Evolutionary conservation across 2,888 invertebrate species (phyloP).

Genomic region (Conus canariensis): DNA sequence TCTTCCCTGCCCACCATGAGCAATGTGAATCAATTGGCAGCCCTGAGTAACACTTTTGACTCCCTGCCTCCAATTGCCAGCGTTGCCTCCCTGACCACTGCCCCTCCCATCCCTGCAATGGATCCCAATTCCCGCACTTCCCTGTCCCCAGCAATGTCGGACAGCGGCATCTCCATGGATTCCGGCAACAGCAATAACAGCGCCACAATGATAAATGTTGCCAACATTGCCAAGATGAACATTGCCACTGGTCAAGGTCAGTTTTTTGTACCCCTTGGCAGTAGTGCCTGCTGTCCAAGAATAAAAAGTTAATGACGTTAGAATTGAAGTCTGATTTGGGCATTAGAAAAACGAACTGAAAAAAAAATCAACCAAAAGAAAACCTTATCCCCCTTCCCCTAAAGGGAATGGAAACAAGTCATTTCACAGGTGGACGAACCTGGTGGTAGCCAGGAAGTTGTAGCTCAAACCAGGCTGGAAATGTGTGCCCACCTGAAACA

Average conservation of each 20-base stretch:
- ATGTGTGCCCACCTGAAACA: too few species aligned
- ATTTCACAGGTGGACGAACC: too few species aligned
- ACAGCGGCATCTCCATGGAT: slow-evolving; percentile 78
- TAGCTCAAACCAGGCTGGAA: too few species aligned
- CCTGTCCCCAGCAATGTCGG: slow-evolving; percentile 78
- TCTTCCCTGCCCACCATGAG: slow-evolving; percentile 59
- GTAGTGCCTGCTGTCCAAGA: too few species aligned
- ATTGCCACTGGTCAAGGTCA: slow-evolving; percentile 38
- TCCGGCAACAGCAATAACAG: slow-evolving; percentile 73
- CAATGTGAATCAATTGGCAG: slow-evolving; percentile 58
- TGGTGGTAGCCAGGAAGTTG: too few species aligned
- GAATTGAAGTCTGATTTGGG: too few species aligned
- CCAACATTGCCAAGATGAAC: slow-evolving; percentile 91
- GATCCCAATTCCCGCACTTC: slow-evolving; percentile 71
- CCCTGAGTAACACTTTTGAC: slow-evolving; percentile 50
- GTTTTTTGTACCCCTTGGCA: background rate
- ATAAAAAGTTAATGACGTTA: too few species aligned
- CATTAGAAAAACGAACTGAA: too few species aligned
- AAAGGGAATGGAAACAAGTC: too few species aligned
- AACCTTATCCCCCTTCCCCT: too few species aligned
- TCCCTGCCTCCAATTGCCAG: slow-evolving; percentile 42
- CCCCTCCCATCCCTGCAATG: slow-evolving; percentile 9
- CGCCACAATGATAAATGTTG: slow-evolving; percentile 87
- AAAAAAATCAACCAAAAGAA: too few species aligned
- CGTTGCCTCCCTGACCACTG: slow-evolving; percentile 21